Evolutionary conservation across 2,113 vertebrate genomes (phyloP).

Genomic region (Sinocyclocheilus anshuiensis): DNA sequence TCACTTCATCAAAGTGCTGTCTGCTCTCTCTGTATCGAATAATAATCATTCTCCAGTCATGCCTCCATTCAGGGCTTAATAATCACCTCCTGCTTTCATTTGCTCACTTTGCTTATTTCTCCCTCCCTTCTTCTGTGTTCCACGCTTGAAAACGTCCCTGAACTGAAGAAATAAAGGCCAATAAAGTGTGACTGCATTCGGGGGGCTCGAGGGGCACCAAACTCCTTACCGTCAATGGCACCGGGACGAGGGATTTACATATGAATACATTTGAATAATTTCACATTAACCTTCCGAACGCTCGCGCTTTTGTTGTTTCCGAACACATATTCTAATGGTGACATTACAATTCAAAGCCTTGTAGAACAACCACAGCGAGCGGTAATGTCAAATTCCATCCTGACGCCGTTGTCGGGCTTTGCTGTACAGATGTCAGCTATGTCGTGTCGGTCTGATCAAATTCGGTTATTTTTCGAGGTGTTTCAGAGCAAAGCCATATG

Average conservation of each 20-base stretch:
- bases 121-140: slow-evolving; percentile 1
- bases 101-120: slow-evolving; percentile 37
- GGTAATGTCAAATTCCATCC: slow-evolving; percentile 30
- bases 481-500: not conserved
- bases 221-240: slow-evolving; percentile 62
- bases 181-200: slow-evolving; percentile 43
- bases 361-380: slow-evolving; percentile 15
- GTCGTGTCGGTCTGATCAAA: not conserved
- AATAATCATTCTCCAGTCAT: slow-evolving; percentile 50
- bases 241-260: slow-evolving; percentile 66
- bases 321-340: slow-evolving; percentile 64
- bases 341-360: slow-evolving; percentile 65
- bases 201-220: slow-evolving; percentile 39
- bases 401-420: slow-evolving; percentile 4
- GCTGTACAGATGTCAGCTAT: not conserved
- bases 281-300: slow-evolving; percentile 68
- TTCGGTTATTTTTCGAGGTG: not conserved
- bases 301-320: slow-evolving; percentile 62
- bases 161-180: slow-evolving; percentile 15
- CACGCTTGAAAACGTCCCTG: slow-evolving; percentile 11
- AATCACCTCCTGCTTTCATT: slow-evolving; percentile 45
- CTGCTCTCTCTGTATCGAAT: slow-evolving; percentile 45
- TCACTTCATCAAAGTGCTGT: slow-evolving; percentile 53
- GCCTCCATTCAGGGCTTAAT: slow-evolving; percentile 46
- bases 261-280: slow-evolving; percentile 77